These are phyloP conservation scores for Hydropotes inermis DNA, from an alignment of 2,113 vertebrate species.

Conservation along the genomic window DNA sequence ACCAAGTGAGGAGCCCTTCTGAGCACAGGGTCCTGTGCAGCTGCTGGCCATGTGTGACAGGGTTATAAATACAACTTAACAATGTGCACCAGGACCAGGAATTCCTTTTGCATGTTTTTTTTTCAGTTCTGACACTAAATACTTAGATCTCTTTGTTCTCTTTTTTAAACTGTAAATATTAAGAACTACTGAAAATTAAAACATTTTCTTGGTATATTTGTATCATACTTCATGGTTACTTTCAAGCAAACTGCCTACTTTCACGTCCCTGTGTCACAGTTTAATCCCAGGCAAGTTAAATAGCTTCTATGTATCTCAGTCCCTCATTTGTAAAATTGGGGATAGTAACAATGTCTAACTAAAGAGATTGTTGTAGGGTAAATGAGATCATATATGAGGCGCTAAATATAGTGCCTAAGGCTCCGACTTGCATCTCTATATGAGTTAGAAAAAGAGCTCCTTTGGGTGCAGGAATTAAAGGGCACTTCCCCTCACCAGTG, in stretches of 20 bases:
- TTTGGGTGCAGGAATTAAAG: neutral
- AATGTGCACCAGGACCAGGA: neutral
- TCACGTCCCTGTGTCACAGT: neutral
- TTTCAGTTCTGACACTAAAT: neutral
- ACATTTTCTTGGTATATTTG: neutral
- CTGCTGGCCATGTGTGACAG: neutral
- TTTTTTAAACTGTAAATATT: neutral
- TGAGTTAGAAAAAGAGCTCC: neutral
- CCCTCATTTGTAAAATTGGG: neutral
- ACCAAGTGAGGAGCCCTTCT: neutral
- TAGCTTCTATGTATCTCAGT: neutral
- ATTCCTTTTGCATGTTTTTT: neutral
- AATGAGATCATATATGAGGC: neutral
- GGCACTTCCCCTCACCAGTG: neutral
- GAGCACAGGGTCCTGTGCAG: neutral
- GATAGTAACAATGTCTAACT: neutral
- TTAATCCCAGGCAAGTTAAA: neutral
- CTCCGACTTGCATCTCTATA: neutral
- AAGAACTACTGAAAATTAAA: neutral
- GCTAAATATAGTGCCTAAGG: neutral
- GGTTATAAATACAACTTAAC: neutral
- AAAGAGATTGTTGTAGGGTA: neutral
- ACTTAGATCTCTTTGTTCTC: neutral
- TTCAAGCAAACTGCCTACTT: neutral
- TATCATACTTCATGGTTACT: neutral